These are phyloP conservation scores for Melanophora roralis DNA, from an alignment of 2,888 invertebrate genomes.

Conservation along the genomic window DNA sequence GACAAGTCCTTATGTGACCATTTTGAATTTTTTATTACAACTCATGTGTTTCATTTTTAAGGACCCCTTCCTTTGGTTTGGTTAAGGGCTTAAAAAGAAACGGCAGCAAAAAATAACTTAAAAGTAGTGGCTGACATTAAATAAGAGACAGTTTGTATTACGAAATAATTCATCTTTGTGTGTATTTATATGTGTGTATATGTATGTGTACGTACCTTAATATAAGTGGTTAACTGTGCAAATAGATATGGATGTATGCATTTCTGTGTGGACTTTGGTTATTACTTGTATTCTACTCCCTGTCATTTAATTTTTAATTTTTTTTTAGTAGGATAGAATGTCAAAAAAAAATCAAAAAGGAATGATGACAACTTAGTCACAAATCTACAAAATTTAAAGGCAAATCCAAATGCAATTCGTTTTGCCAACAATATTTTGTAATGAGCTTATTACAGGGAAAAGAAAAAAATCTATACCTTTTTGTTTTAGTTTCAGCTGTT, in stretches of 20 bases:
- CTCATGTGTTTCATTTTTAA: constrained; percentile 40
- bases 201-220: too few species aligned
- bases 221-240: background rate
- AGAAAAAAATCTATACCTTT: constrained; percentile 33
- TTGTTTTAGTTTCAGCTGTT: background rate
- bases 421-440: constrained; percentile 25
- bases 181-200: too few species aligned
- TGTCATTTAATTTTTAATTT: background rate
- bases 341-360: background rate
- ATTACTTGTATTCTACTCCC: background rate
- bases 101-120: background rate
- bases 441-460: constrained; percentile 30
- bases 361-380: constrained; percentile 51
- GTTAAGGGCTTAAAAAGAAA: background rate
- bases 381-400: constrained; percentile 24
- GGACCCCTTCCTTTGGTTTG: background rate
- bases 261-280: background rate
- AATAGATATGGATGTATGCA: background rate
- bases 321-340: background rate
- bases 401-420: background rate
- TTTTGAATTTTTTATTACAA: constrained; percentile 76
- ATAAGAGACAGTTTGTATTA: constrained; percentile 1
- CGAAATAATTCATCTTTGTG: constrained; percentile 5
- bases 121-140: constrained; percentile 10
- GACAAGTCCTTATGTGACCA: constrained; percentile 77